A percentile compares a stretch with the other conserved stretches of the same genome.
These are phyloP conservation scores for Salvator merianae DNA, from an alignment of 2,113 vertebrate species.

Conservation along the genomic window DNA sequence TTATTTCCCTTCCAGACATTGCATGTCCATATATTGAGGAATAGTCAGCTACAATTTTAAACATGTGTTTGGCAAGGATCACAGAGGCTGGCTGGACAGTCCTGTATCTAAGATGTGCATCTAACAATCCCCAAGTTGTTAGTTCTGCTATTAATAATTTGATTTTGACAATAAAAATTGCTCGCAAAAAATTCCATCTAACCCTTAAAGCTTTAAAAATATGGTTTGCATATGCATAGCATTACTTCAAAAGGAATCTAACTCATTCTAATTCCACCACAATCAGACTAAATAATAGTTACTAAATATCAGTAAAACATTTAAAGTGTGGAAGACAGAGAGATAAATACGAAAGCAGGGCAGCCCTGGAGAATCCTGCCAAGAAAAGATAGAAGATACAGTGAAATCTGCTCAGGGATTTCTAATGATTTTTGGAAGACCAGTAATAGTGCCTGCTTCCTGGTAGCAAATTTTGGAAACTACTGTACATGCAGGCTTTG, in stretches of 20 bases:
- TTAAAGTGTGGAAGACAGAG: neutral
- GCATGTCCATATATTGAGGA: neutral
- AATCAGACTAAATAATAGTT: neutral
- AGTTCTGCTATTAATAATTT: slow-evolving; percentile 13
- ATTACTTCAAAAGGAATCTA: neutral
- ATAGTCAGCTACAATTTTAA: neutral
- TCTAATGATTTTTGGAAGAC: neutral
- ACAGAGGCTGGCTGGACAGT: neutral
- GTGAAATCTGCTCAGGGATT: neutral
- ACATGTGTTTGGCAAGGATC: slow-evolving; percentile 16
- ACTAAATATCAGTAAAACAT: neutral
- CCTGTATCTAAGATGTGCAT: neutral
- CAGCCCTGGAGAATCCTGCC: neutral
- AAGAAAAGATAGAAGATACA: neutral
- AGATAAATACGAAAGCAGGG: neutral
- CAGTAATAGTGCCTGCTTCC: neutral
- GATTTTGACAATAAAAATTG: slow-evolving; percentile 4
- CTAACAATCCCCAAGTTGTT: neutral
- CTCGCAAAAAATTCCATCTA: neutral
- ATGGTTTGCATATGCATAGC: neutral
- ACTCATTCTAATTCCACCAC: neutral
- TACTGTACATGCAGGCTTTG: neutral
- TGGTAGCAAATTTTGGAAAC: neutral
- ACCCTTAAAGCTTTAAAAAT: neutral
- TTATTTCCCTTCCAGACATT: neutral